A percentile compares a stretch with the other conserved stretches of the same genome.
These are phyloP conservation scores for Oxystoma pomonae DNA, from an alignment of 2,888 invertebrate species.

Conservation along the genomic window DNA sequence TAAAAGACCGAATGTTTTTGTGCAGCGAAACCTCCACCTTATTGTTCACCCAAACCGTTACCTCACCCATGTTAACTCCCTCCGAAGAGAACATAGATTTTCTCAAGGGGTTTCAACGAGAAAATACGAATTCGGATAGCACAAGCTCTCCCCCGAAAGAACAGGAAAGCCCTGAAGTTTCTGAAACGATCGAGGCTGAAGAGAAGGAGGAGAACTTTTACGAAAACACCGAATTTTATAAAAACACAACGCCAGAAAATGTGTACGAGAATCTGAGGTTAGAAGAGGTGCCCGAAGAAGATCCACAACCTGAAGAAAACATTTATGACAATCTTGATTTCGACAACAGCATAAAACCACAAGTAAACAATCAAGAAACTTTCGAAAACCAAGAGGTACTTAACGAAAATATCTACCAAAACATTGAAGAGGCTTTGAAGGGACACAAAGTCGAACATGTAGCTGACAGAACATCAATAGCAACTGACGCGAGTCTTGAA, in stretches of 20 bases:
- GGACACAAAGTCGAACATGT: slow-evolving; percentile 13
- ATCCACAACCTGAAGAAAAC: slow-evolving; percentile 22
- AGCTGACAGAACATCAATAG: slow-evolving; percentile 9
- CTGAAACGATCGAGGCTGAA: slow-evolving; percentile 18
- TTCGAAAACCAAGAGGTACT: slow-evolving; percentile 11
- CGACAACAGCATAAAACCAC: background rate
- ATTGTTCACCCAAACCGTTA: slow-evolving; percentile 48
- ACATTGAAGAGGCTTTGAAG: slow-evolving; percentile 29
- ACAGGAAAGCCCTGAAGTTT: slow-evolving; percentile 24
- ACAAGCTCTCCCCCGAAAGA: slow-evolving; percentile 28
- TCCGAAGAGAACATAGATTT: slow-evolving; percentile 48
- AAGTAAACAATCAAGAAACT: slow-evolving; percentile 16
- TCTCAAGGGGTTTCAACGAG: slow-evolving; percentile 43
- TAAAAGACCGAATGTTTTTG: slow-evolving; percentile 45
- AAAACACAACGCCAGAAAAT: slow-evolving; percentile 29
- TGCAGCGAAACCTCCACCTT: slow-evolving; percentile 43
- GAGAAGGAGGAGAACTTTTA: slow-evolving; percentile 29
- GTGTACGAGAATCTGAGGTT: slow-evolving; percentile 33
- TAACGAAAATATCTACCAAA: slow-evolving; percentile 33
- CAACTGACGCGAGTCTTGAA: slow-evolving; percentile 21
- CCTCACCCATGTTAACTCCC: slow-evolving; percentile 48
- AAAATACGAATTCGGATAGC: slow-evolving; percentile 30
- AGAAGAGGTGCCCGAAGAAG: slow-evolving; percentile 5
- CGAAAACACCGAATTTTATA: slow-evolving; percentile 32
- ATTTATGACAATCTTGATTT: slow-evolving; percentile 33